These are phyloP conservation scores for Sinopyrophorus schimmeli DNA, from an alignment of 2,888 invertebrate genomes.

Conservation along the genomic window DNA sequence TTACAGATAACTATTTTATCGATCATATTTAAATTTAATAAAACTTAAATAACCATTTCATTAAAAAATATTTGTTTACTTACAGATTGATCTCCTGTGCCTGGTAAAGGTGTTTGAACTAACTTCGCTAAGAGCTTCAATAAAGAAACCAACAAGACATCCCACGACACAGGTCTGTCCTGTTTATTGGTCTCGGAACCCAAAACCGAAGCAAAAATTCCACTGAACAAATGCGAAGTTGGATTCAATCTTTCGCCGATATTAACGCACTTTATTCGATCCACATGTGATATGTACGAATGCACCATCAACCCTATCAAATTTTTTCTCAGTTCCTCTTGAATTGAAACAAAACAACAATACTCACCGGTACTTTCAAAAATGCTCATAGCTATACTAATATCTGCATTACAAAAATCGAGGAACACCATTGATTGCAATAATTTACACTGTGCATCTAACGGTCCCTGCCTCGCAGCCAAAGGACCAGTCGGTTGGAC, in stretches of 20 bases:
- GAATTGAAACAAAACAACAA: background rate
- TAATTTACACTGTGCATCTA: conserved; percentile 76
- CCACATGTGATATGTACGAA: conserved; percentile 60
- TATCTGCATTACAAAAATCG: conserved; percentile 69
- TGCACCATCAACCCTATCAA: conserved; percentile 58
- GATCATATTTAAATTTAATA: too few species aligned
- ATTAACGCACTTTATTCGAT: conserved; percentile 61
- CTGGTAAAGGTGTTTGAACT: conserved; percentile 64
- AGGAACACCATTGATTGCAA: conserved; percentile 67
- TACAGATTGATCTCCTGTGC: conserved; percentile 52
- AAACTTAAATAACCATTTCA: too few species aligned
- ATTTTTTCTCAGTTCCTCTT: conserved; percentile 36
- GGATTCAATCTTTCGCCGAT: conserved; percentile 58
- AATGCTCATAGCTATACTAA: conserved; percentile 72
- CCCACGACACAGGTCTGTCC: conserved; percentile 70
- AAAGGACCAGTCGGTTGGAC: conserved; percentile 68
- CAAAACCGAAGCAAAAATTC: conserved; percentile 74
- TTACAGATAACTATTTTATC: too few species aligned
- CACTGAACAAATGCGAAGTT: conserved; percentile 65
- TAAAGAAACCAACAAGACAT: conserved; percentile 71
- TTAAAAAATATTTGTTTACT: conserved; percentile 1
- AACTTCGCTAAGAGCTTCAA: conserved; percentile 66
- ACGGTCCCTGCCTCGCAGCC: conserved; percentile 66
- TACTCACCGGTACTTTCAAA: conserved; percentile 70
- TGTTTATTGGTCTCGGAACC: conserved; percentile 65